Evolutionary conservation across 1,140 invertebrate species (phyloP).

Genomic region (Parapsyche elsis): DNA sequence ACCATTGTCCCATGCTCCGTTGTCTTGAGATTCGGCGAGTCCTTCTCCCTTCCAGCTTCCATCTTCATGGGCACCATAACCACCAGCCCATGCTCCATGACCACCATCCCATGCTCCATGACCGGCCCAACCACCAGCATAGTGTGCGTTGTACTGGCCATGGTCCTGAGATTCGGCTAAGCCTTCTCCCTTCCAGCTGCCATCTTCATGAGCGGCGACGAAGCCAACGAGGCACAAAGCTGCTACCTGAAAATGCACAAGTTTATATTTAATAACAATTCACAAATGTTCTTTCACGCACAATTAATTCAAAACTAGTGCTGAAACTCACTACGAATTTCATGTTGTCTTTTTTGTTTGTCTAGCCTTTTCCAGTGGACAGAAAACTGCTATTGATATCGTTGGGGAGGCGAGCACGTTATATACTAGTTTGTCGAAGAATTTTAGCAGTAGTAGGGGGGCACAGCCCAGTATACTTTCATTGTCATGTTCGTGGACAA

Average conservation of each 20-base stretch:
- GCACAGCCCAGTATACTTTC: background rate
- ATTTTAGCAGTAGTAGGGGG: background rate
- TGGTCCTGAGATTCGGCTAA: slow-evolving; percentile 37
- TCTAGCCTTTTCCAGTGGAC: slow-evolving; percentile 28
- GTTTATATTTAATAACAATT: background rate
- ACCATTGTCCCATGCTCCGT: slow-evolving; percentile 18
- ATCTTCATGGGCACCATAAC: slow-evolving; percentile 17
- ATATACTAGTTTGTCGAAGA: slow-evolving; percentile 21
- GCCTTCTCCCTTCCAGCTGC: slow-evolving; percentile 33
- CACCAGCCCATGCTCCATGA: background rate
- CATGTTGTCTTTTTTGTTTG: slow-evolving; percentile 28
- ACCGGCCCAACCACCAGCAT: background rate
- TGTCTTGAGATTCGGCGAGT: slow-evolving; percentile 36
- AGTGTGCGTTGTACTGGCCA: slow-evolving; percentile 17
- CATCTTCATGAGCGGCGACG: slow-evolving; percentile 35
- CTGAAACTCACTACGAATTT: slow-evolving; percentile 33
- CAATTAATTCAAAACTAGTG: background rate
- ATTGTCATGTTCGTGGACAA: slow-evolving; percentile 30
- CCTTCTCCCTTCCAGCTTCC: slow-evolving; percentile 40
- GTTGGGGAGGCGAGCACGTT: background rate
- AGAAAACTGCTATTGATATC: slow-evolving; percentile 36
- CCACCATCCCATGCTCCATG: background rate
- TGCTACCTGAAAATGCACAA: slow-evolving; percentile 34
- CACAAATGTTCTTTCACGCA: background rate
- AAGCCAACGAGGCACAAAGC: slow-evolving; percentile 20